Percentiles rank a stretch among this genome's conserved stretches.
Conservation (phyloP, 2,113 vertebrate species). For the Serinus canaria region DNA sequence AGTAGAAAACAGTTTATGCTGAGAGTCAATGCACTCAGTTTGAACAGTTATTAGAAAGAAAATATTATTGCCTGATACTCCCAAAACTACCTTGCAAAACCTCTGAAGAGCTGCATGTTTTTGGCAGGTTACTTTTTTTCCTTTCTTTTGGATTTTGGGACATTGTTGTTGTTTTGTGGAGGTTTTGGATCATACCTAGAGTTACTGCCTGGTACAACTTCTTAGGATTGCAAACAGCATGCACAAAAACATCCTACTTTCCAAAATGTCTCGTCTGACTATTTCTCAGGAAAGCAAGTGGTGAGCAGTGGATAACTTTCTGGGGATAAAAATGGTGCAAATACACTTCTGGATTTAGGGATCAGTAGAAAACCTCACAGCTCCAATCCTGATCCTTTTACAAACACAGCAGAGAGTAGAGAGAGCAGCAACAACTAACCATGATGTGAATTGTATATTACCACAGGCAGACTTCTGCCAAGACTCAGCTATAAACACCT, state of each 20-base stretch:
- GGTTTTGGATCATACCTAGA: background rate
- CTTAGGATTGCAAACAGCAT: background rate
- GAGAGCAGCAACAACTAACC: background rate
- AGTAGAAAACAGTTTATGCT: background rate
- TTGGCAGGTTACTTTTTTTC: background rate
- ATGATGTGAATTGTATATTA: background rate
- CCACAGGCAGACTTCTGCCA: background rate
- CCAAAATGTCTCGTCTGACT: background rate
- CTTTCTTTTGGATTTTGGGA: accelerated
- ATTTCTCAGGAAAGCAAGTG: background rate
- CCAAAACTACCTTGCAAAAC: background rate
- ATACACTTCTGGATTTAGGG: constrained; percentile 6
- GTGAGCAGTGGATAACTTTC: background rate
- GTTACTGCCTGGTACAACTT: background rate
- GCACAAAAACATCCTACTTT: background rate
- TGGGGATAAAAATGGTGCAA: background rate
- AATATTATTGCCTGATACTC: background rate
- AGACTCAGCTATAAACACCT: background rate
- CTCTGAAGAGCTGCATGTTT: background rate
- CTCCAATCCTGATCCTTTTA: background rate
- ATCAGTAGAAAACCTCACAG: background rate
- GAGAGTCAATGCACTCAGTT: background rate
- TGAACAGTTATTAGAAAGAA: background rate
- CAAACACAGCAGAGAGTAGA: background rate
- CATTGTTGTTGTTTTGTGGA: background rate